These are phyloP conservation scores for Coluber constrictor DNA, from an alignment of 2,797 vertebrate species.

Conservation along the genomic window DNA sequence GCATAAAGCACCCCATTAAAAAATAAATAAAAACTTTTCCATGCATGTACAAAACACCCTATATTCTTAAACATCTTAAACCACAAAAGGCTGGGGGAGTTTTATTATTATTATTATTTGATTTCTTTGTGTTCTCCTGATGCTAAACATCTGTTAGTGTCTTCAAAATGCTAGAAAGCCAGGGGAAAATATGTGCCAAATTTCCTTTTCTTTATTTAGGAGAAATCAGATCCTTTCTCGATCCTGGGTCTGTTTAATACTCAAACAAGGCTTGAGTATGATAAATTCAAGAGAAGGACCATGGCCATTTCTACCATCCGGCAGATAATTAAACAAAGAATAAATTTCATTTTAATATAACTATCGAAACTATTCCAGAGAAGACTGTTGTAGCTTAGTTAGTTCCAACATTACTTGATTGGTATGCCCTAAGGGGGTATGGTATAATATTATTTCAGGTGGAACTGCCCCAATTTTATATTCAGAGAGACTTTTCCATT, in stretches of 20 bases:
- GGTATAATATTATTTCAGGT: neutral
- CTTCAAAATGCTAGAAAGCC: constrained; percentile 41
- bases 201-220: constrained; percentile 26
- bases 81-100: neutral
- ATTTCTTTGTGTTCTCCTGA: constrained; percentile 28
- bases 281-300: neutral
- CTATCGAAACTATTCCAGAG: neutral
- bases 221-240: neutral
- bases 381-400: neutral
- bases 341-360: neutral
- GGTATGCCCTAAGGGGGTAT: neutral
- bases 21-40: constrained; percentile 28
- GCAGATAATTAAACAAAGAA: neutral
- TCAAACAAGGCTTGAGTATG: neutral
- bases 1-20: neutral
- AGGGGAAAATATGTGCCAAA: constrained; percentile 14
- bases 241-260: constrained; percentile 8
- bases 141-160: constrained; percentile 48
- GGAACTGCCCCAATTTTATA: neutral
- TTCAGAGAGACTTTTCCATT: neutral
- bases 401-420: neutral
- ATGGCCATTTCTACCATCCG: neutral
- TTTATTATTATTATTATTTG: neutral
- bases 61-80: constrained; percentile 25
- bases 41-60: neutral